Evolutionary conservation across 2,113 vertebrate species (phyloP).

Genomic region (Ceyx melanurus): DNA sequence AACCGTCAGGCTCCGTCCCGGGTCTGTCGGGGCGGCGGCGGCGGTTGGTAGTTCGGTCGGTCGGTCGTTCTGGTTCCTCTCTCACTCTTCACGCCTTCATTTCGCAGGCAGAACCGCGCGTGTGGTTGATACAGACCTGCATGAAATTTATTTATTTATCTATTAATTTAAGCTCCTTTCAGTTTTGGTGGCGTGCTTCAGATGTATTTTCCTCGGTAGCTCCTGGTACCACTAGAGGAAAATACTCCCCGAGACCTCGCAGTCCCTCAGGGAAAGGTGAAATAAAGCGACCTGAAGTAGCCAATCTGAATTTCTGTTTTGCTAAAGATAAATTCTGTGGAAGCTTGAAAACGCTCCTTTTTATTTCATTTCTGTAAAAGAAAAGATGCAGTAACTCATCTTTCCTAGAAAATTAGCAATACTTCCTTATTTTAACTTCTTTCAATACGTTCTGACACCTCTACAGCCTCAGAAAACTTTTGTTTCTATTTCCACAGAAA

Average conservation of each 20-base stretch:
- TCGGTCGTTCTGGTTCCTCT: accelerated
- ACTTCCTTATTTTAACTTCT: background rate
- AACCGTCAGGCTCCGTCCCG: background rate
- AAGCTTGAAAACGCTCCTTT: background rate
- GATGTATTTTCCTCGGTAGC: accelerated
- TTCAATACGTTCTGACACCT: background rate
- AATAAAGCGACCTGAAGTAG: too few relatives aligned
- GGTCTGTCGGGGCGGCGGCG: too few relatives aligned
- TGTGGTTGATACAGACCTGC: accelerated
- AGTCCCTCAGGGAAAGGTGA: background rate
- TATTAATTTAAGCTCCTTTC: accelerated
- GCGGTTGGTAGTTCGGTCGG: too few relatives aligned
- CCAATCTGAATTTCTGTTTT: background rate
- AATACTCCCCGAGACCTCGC: accelerated
- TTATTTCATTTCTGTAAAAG: background rate
- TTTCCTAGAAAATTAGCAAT: background rate
- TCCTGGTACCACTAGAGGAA: accelerated
- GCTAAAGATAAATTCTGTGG: background rate
- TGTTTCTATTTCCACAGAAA: slow-evolving; percentile 62
- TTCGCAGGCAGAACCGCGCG: accelerated
- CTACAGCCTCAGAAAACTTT: slow-evolving; percentile 32
- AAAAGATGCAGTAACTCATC: background rate
- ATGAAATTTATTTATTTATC: background rate
- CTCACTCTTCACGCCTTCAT: background rate
- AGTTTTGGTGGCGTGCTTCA: background rate